Evolutionary conservation across 2,113 vertebrate genomes (phyloP), one percentile per base, ranked within the genome.

Genomic region (Gila orcuttii): DNA sequence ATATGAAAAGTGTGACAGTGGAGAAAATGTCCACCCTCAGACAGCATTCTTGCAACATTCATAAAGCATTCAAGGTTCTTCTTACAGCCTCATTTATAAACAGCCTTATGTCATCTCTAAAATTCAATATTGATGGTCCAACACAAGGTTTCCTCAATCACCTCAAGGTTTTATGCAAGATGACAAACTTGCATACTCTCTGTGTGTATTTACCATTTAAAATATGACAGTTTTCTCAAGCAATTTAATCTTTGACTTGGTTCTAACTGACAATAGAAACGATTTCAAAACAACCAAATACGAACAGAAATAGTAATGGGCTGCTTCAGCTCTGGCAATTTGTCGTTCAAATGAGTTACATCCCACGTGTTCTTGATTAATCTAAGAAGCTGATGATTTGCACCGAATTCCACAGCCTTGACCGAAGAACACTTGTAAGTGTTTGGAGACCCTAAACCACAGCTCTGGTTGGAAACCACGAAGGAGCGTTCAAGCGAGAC

Each of bases 1-100:
- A 82, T 82, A 47, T 45, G 68, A 71, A 71, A 86, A 28, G 85
- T 39, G 55, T 86, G 85, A 86, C 42, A 82, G 85, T 28, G 36
- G 9, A 52, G 66, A 66, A 57, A 47, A 80, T 62, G 57, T 10
- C 31, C 23, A 42, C 55, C 50, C 85, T 42, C 45, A 50, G 12
- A 76, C 25, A 19, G 74, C 74, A 68, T 69, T 45, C 42, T 23
- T 74, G 71, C 6, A 47, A 74, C 39, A 25, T 74, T 47, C 39
- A 6, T 15, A 74, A 45, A 23, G 12, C 71, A 47, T 47, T 74
- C 12, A 74, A 25, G 23, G 23, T 47, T 28, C 9, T 15, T 74
- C 39, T 25, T 3, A 47, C 12, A 1, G 39, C 23, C 12, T 8
- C 5, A 0, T 74, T 74, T 25, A 13, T 25, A 11, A 74, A 74